Base-by-base conservation (phyloP, 2,888 invertebrate genomes). In the Resseliella maxima region DNA sequence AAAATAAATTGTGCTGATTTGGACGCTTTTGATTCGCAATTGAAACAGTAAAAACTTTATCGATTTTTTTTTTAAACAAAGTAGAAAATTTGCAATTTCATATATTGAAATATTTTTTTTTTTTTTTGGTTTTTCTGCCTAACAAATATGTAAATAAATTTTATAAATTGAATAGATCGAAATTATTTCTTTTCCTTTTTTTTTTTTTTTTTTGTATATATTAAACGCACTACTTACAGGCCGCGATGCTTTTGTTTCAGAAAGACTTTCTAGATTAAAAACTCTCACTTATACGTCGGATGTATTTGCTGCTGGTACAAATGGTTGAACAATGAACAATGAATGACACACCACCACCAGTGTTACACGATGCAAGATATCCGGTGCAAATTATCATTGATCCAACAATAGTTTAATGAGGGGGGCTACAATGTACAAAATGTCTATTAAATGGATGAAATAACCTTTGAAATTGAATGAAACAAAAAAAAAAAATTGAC, bases 211-310 rank as follows among this genome's bases (percentile, higher is more conserved):
- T 38, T 38, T 83, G 83, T 83, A 38, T 83, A 83, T 38, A 83
- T 83, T 38, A 2, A 38, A 83, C 83, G 83, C 83, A 38, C 83
- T 83, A 83, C 83, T 83, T 83, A 83, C 83, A 83, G 83, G 83
- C 83, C 83, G 83, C 83, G 83, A 83, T 83, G 83, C 83, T 83
- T 83, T 38, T 83, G 83, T 83, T 83, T 83, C 83, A 38, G 83
- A 83, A 83, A 83, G 83, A 83, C 83, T 83, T 83, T 83, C 83
- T 83, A 83, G 38, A 83, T 83, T 83, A 83, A 83, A 72, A 83
- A 83, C 83, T 83, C 83, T 83, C 83, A 83, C 83, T 83, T 83
- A 38, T 83, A 83, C 38, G 21, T 83, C 83, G 83, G 83, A 83
- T 83, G 83, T 83, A n/a, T 83, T 83, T 83, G 83, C 81, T 81